phyloP scores from a whole-genome alignment of 2,888 invertebrate species.

The Megalurothrips usitatus region DNA sequence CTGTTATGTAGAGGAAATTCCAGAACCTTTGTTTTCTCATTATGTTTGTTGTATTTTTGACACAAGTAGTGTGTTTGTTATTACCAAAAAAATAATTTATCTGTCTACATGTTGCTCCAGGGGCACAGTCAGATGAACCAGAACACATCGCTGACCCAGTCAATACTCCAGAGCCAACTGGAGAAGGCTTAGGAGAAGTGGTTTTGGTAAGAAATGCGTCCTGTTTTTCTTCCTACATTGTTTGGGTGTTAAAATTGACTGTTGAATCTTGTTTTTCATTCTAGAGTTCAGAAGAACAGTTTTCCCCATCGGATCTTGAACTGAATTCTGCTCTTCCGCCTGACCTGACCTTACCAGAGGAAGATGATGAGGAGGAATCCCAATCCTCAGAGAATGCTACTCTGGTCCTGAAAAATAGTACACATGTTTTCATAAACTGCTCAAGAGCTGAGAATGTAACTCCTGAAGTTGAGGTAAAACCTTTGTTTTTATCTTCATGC shows the following conservation, averaged over 20 bases:
- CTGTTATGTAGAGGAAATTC: too few species aligned
- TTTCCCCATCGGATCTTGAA: not conserved
- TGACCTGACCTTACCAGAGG: not conserved
- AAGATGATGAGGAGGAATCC: not conserved
- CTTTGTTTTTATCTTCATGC: not conserved
- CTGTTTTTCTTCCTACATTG: not conserved
- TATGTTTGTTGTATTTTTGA: too few species aligned
- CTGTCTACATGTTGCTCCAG: not conserved
- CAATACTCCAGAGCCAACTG: not conserved
- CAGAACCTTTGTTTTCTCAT: too few species aligned
- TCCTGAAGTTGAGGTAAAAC: not conserved
- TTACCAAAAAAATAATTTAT: not conserved
- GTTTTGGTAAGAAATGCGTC: not conserved
- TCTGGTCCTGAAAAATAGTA: not conserved
- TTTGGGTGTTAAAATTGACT: not conserved
- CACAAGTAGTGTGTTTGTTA: too few species aligned
- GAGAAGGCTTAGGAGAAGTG: not conserved
- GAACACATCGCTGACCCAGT: not conserved
- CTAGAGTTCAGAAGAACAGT: not conserved
- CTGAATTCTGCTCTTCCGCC: not conserved
- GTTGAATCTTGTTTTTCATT: not conserved
- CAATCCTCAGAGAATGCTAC: not conserved
- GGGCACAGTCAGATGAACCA: not conserved
- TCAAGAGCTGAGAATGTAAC: not conserved
- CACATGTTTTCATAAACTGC: not conserved